These are phyloP conservation scores for Pachypanchax playfairii DNA, from an alignment of 2,113 vertebrate species.

Conservation along the genomic window DNA sequence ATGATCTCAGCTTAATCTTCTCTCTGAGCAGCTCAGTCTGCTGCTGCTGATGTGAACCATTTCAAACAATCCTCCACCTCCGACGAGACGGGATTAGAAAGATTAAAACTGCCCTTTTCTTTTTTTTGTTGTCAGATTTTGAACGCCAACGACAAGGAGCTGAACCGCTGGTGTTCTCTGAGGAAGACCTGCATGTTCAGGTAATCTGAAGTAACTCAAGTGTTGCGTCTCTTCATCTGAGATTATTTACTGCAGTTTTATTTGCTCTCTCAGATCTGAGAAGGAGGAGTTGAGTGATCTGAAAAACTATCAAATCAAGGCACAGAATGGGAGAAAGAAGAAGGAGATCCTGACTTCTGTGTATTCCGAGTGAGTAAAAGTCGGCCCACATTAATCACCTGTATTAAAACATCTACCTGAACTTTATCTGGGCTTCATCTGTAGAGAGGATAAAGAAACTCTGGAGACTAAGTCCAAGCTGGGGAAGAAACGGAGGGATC, in stretches of 20 bases:
- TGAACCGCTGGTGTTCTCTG: conserved; percentile 90
- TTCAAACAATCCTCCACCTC: background rate
- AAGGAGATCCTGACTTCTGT: conserved; percentile 82
- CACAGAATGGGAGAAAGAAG: conserved; percentile 81
- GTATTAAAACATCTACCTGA: background rate
- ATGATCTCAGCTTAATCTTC: conserved; percentile 82
- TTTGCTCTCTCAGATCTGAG: conserved; percentile 77
- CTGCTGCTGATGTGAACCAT: background rate
- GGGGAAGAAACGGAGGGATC: conserved; percentile 71
- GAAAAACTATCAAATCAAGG: conserved; percentile 81
- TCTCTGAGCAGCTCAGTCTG: conserved; percentile 78
- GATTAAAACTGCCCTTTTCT: background rate
- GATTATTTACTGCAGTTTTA: too few species aligned
- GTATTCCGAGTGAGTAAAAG: conserved; percentile 78
- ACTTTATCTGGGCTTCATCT: conserved; percentile 4
- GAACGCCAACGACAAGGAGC: conserved; percentile 84
- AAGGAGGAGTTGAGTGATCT: conserved; percentile 85
- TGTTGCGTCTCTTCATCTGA: accelerated
- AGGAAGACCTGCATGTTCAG: conserved; percentile 94
- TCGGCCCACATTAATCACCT: background rate
- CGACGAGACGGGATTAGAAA: background rate
- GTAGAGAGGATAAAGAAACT: conserved; percentile 63
- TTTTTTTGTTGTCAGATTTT: conserved; percentile 79
- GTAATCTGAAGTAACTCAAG: conserved; percentile 51
- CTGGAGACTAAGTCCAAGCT: conserved; percentile 57